Evolutionary conservation across 2,888 invertebrate genomes (phyloP).

Genomic region (Ormia ochracea): DNA sequence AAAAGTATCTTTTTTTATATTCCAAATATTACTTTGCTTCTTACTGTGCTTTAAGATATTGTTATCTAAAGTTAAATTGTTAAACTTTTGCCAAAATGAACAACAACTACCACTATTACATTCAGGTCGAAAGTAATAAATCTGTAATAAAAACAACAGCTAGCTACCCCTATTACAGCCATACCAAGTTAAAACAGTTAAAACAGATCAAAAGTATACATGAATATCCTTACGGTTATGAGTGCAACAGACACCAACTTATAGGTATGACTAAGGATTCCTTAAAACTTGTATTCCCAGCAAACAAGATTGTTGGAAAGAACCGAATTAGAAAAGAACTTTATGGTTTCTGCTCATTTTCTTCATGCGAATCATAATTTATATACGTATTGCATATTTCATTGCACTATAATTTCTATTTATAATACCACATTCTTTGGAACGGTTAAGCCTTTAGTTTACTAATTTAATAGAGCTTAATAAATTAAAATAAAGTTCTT

Average conservation of each 20-base stretch:
- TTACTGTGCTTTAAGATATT: slow-evolving; percentile 27
- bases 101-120: neutral
- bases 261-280: slow-evolving; percentile 3
- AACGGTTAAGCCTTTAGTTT: no score
- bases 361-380: no score
- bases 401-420: no score
- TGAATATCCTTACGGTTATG: slow-evolving; percentile 13
- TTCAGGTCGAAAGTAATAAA: slow-evolving; percentile 40
- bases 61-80: slow-evolving; percentile 47
- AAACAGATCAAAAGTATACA: neutral
- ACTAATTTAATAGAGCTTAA: no score
- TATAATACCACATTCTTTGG: no score
- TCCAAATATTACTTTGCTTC: no score
- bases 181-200: neutral
- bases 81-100: slow-evolving; percentile 35
- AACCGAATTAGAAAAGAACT: no score
- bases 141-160: slow-evolving; percentile 29
- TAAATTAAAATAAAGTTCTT: no score
- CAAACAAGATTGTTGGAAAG: no score
- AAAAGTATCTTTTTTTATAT: neutral
- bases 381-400: no score
- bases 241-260: slow-evolving; percentile 24
- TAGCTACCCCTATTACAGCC: no score
- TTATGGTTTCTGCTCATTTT: no score
- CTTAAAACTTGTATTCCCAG: neutral